Base-by-base conservation (phyloP, 2,113 vertebrate genomes). In the Ceyx cyanopectus region DNA sequence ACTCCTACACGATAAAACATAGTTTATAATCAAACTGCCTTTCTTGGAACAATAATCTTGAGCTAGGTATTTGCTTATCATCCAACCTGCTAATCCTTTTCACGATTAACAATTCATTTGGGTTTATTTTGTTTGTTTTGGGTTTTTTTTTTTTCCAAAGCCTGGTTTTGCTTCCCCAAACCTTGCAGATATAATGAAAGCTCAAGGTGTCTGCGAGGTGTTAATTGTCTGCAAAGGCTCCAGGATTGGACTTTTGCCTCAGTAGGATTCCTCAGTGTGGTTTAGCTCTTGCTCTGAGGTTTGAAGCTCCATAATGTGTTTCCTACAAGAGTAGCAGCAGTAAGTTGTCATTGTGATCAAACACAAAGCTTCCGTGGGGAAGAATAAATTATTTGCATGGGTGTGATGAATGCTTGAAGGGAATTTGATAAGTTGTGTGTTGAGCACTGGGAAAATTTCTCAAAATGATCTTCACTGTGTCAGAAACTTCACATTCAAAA, bases 321-420 rank as follows among this genome's bases (percentile, higher is more conserved):
- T 68, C 68, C 34, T 62, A 32, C 24, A 40, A 50, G 73, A 91
- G 51, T 13, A 90, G 95, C 80, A 92, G 89, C 92, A 85, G 67
- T 46, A 27, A 85, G 68, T 81, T 94, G 91, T 94, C 94, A 93
- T 77, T 90, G 93, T 93, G 90, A 96, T 96, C 93, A 94, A 93
- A 94, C 86, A 95, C 84, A 88, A 82, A 89, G 76, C 81, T 92
- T 58, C 81, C 85, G 81, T 17, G 21, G 94, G 90, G 93, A 94
- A 95, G 92, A 95, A 97, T 91, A 87, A 88, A 84, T 93, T 92
- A 89, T 94, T 93, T 91, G 92, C 88, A 72, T 94, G 75, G 72
- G 56, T 74, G 56, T 89, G 94, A 94, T 94, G 86, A 80, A 3
- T 1, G 34, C 86, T 94, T 63, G 87, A 82, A 94, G 94, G 94